Percentiles rank a stretch among this genome's conserved stretches.
Evolutionary conservation across 2,888 invertebrate genomes (phyloP).

Genomic region (Julus scanicus): DNA sequence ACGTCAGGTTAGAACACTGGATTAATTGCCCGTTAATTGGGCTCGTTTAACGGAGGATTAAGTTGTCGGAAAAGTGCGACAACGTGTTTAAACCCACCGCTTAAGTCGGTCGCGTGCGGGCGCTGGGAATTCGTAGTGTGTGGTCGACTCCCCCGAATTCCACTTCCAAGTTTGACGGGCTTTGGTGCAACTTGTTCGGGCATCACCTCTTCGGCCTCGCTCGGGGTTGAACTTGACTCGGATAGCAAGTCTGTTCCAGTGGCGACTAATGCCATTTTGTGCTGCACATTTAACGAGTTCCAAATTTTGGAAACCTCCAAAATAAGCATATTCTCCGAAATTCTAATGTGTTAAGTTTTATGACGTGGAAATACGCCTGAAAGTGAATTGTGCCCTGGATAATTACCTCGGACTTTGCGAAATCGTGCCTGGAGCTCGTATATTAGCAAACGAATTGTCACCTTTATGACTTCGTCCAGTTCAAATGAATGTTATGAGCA

Average conservation of each 20-base stretch:
- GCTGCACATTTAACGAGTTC: not conserved
- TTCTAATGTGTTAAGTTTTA: not conserved
- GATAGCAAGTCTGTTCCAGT: not conserved
- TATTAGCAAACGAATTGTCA: not conserved
- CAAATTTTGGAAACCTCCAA: not conserved
- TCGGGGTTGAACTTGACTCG: not conserved
- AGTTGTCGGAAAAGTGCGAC: not conserved
- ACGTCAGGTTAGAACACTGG: not conserved
- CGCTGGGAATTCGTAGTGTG: slow-evolving; percentile 9
- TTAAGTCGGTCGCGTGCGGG: not conserved
- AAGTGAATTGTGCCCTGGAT: not conserved
- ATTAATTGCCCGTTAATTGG: not conserved
- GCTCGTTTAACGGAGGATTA: slow-evolving; percentile 25
- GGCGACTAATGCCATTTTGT: not conserved
- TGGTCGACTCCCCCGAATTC: slow-evolving; percentile 39
- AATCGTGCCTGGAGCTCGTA: not conserved
- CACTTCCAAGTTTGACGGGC: not conserved
- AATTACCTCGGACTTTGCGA: not conserved
- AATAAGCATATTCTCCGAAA: not conserved
- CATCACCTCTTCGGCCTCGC: not conserved
- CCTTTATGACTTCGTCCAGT: not conserved
- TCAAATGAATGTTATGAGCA: not conserved
- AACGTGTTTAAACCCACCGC: not conserved
- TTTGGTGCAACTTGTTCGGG: not conserved
- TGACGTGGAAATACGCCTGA: not conserved